phyloP scores from a whole-genome alignment of 2,113 vertebrate species.

The Pelmatolapia mariae region DNA sequence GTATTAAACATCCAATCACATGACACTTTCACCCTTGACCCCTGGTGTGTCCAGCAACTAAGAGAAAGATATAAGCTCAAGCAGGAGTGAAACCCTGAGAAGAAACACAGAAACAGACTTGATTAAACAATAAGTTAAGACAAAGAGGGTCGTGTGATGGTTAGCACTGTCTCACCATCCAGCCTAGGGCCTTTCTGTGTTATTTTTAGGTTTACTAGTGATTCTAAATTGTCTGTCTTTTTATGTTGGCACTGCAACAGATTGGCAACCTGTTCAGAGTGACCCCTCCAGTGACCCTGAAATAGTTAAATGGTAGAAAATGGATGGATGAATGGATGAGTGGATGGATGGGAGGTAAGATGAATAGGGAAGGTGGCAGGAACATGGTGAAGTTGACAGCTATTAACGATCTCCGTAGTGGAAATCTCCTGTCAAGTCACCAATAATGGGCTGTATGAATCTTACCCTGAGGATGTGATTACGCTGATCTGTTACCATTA shows the following conservation, averaged over 20 bases:
- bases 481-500: conserved; percentile 33
- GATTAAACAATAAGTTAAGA: not conserved
- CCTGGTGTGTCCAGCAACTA: not conserved
- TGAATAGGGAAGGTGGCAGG: not conserved
- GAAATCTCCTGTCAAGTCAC: not conserved
- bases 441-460: not conserved
- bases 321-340: not conserved
- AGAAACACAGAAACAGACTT: not conserved
- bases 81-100: not conserved
- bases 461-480: not conserved
- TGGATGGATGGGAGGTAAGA: not conserved
- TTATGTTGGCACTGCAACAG: not conserved
- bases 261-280: not conserved
- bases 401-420: not conserved
- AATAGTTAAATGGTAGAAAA: not conserved
- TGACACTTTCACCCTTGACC: conserved; percentile 42
- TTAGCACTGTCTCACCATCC: not conserved
- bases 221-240: not conserved
- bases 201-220: not conserved
- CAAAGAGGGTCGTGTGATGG: not conserved
- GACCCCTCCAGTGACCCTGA: not conserved
- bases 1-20: conserved; percentile 37
- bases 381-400: not conserved
- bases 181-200: not conserved
- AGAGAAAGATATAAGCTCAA: not conserved